Evolutionary conservation across 2,888 invertebrate genomes (phyloP), one percentile per base, ranked within the genome.

Genomic region (Unio pictorum): DNA sequence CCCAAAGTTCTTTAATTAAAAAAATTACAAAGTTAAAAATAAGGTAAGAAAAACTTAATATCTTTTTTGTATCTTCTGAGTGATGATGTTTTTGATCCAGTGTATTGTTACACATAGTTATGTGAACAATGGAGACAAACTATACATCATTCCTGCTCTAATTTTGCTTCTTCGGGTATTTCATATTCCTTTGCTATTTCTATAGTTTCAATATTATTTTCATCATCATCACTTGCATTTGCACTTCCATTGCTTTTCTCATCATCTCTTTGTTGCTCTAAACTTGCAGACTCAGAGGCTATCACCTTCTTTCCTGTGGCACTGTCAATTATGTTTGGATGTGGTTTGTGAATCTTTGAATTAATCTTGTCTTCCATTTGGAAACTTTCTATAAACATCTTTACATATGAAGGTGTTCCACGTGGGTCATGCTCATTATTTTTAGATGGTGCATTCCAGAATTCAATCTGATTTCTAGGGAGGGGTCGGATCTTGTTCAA

Each of bases 241-340:
- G 15, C 28, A 55, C 54, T 60, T 23, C 55, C 61, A 6, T 64
- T 58, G 11, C 56, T 64, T 15, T 68, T 76, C 17, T 61, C 69
- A 1, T 28, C 68, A 17, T 70, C 55, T 7, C 66, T 67, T 5
- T 70, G 55, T 5, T 70, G 57, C 59, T 74, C 71, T 26, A 7
- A 34, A 15, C 56, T 54, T 58, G 78, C 81, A 26, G 75, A 66
- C 30, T 71, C 55, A 4, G 61, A 18, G 17, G 70, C 69, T 64
- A 70, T 55, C 57, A 55, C 58, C 6, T 81, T 71, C 58, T 64
- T 73, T 15, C 82, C 82, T 4, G 61, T 61, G n/a, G 76, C 55
- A 54, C 72, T 68, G 69, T 85, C 86, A 20, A 86, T 66, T n/a
- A 89, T 83, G 69, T 86, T 88, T 11, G 89, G 88, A 72, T 89